phyloP scores from a whole-genome alignment of 2,797 vertebrate species.

The Amazonetta brasiliensis region DNA sequence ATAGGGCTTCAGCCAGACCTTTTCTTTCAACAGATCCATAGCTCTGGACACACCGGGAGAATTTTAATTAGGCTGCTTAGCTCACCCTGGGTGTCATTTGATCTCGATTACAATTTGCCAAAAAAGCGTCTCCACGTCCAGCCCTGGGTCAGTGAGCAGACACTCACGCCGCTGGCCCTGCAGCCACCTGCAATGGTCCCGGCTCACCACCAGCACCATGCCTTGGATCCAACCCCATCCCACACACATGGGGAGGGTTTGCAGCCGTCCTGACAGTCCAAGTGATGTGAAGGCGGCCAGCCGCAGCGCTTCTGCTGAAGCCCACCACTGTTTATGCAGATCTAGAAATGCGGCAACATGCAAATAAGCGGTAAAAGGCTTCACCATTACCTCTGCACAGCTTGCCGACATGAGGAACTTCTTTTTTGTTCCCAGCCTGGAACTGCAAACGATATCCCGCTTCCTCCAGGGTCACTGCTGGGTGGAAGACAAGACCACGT shows the following conservation, averaged over 20 bases:
- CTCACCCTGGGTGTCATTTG: neutral
- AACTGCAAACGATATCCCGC: constrained; percentile 47
- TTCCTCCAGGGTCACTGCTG: constrained; percentile 72
- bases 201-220: rapidly evolving
- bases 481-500: constrained; percentile 81
- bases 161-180: neutral
- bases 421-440: constrained; percentile 57
- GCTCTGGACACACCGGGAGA: neutral
- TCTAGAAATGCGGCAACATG: neutral
- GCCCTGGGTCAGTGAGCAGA: neutral
- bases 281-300: rapidly evolving
- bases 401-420: neutral
- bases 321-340: rapidly evolving
- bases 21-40: neutral
- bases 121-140: neutral
- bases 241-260: rapidly evolving
- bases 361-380: neutral
- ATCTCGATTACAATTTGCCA: neutral
- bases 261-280: neutral
- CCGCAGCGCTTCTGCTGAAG: rapidly evolving
- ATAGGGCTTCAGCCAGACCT: neutral
- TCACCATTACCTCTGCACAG: neutral
- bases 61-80: neutral
- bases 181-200: neutral
- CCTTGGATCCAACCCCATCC: neutral